A percentile compares a stretch with the other conserved stretches of the same genome.
Evolutionary conservation across 2,888 invertebrate genomes (phyloP).

Genomic region (Graphium colonna): DNA sequence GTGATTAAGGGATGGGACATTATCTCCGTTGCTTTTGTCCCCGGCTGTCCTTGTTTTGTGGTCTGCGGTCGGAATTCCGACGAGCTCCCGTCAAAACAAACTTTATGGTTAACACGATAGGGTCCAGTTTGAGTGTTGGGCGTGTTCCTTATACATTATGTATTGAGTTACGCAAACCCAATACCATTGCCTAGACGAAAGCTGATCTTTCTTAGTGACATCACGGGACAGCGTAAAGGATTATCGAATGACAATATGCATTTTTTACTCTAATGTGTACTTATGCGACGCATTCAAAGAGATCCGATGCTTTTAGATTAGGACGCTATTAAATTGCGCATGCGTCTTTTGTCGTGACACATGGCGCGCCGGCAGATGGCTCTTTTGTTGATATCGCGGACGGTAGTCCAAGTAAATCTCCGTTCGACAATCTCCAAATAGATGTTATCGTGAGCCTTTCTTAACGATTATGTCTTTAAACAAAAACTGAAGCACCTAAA

Average conservation of each 20-base stretch:
- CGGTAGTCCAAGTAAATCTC: conserved; percentile 47
- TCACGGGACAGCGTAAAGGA: conserved; percentile 75
- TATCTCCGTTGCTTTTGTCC: conserved; percentile 69
- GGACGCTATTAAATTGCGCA: conserved; percentile 78
- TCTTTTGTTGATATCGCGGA: conserved; percentile 55
- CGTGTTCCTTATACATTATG: conserved; percentile 43
- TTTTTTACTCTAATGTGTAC: conserved; percentile 60
- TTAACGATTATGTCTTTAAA: too few species aligned
- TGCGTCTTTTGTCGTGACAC: conserved; percentile 69
- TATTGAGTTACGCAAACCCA: conserved; percentile 78
- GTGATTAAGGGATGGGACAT: conserved; percentile 78
- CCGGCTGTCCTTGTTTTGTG: conserved; percentile 66
- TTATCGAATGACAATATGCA: conserved; percentile 75
- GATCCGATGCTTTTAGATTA: conserved; percentile 63
- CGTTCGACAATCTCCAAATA: too few species aligned
- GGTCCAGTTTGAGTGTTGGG: conserved; percentile 25
- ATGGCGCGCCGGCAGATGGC: conserved; percentile 75
- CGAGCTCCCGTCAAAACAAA: conserved; percentile 17
- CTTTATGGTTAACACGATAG: conserved; percentile 45
- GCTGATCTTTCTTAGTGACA: conserved; percentile 76
- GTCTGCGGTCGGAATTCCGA: conserved; percentile 59
- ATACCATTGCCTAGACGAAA: conserved; percentile 73
- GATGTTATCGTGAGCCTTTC: too few species aligned
- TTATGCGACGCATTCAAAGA: conserved; percentile 58
- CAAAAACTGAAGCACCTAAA: too few species aligned